Evolutionary conservation across 1,140 invertebrate species (phyloP).

Genomic region (Lordiphosa stackelbergi): DNA sequence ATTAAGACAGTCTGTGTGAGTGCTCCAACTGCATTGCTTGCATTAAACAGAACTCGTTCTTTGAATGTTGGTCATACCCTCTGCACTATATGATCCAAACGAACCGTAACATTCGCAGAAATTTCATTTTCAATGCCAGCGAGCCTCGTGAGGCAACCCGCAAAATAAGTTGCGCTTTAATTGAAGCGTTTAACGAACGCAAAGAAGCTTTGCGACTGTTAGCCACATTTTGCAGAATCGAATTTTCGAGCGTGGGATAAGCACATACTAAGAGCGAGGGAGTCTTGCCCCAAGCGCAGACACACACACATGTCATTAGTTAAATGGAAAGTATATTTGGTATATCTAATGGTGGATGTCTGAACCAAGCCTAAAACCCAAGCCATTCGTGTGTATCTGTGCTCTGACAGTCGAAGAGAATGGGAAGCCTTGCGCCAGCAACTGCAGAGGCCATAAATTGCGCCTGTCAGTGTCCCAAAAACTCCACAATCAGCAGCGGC

Average conservation of each 20-base stretch:
- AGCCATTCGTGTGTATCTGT: constrained; percentile 8
- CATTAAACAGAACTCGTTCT: not conserved
- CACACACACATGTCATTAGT: constrained; percentile 34
- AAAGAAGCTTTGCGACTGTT: not conserved
- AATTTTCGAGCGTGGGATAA: not conserved
- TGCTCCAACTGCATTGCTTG: no score
- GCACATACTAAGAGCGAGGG: not conserved
- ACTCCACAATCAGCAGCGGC: constrained; percentile 64
- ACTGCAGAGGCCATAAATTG: constrained; percentile 67
- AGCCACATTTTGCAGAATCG: not conserved
- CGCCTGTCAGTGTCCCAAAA: constrained; percentile 71
- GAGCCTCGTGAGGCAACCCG: constrained; percentile 1
- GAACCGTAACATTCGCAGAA: constrained; percentile 42
- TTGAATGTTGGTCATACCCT: no score
- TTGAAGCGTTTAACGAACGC: constrained; percentile 35
- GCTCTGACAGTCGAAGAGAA: constrained; percentile 36
- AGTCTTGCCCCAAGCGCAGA: not conserved
- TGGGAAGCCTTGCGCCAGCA: constrained; percentile 45
- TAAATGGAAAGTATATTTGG: constrained; percentile 37
- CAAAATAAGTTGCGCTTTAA: constrained; percentile 35
- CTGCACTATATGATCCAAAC: constrained; percentile 22
- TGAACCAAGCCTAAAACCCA: constrained; percentile 22
- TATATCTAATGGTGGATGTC: constrained; percentile 11
- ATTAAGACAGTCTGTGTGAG: not conserved
- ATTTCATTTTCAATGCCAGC: constrained; percentile 36